Evolutionary conservation across 2,888 invertebrate species (phyloP).

Genomic region (Oligia strigilis): DNA sequence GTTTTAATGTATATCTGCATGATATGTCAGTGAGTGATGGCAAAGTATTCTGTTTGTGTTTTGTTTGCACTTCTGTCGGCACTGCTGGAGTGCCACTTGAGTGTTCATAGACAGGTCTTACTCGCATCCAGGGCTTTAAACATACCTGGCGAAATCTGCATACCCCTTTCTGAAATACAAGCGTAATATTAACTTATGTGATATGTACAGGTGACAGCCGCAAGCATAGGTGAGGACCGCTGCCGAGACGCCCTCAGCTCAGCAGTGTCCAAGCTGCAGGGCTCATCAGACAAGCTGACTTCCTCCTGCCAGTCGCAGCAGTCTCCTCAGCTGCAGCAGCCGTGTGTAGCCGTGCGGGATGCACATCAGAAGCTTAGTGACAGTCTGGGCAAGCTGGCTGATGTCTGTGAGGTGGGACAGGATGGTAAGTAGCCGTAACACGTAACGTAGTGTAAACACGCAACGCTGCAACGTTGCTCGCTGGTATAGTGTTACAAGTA

Average conservation of each 20-base stretch:
- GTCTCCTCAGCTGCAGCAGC: conserved; percentile 10
- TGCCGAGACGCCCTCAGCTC: conserved; percentile 67
- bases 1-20: too few relatives aligned
- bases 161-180: too few relatives aligned
- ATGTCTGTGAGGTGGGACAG: conserved; percentile 52
- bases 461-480: too few relatives aligned
- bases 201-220: conserved; percentile 69
- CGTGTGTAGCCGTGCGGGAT: background rate
- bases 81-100: too few relatives aligned
- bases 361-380: conserved; percentile 48
- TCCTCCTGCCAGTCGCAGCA: conserved; percentile 53
- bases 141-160: too few relatives aligned
- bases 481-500: background rate
- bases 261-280: conserved; percentile 60
- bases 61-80: too few relatives aligned
- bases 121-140: too few relatives aligned
- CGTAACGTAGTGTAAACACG: too few relatives aligned
- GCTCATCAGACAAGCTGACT: conserved; percentile 59
- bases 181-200: background rate
- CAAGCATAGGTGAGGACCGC: conserved; percentile 64
- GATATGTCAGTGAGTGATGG: too few relatives aligned
- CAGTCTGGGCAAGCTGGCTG: conserved; percentile 61
- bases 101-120: too few relatives aligned
- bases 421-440: conserved; percentile 15
- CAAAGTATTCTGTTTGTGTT: too few relatives aligned